A percentile compares a stretch with the other conserved stretches of the same genome.
These are phyloP conservation scores for Aplidium turbinatum DNA, from an alignment of 23 tunicate genomes.

Conservation along the genomic window DNA sequence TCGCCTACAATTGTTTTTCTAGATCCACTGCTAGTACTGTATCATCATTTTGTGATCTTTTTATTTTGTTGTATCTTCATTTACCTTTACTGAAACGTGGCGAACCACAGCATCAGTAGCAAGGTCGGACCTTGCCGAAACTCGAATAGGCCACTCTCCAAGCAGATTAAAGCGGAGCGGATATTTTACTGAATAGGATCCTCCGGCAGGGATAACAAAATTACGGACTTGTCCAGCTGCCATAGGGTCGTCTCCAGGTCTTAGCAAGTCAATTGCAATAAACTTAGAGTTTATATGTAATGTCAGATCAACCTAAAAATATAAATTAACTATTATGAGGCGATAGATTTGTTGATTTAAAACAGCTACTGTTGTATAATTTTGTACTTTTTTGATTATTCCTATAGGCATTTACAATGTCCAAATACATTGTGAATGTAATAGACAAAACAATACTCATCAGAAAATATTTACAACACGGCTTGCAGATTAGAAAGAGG, in stretches of 20 bases:
- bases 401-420: too few relatives aligned
- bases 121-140: background rate
- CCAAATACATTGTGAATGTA: too few relatives aligned
- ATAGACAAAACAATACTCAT: too few relatives aligned
- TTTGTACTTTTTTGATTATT: too few relatives aligned
- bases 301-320: conserved; percentile 7
- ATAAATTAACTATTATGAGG: too few relatives aligned
- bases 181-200: conserved; percentile 21
- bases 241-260: background rate
- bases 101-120: conserved; percentile 17
- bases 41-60: background rate
- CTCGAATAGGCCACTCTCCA: conserved; percentile 32
- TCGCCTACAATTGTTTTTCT: background rate
- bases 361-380: too few relatives aligned
- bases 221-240: conserved; percentile 27
- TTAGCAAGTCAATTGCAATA: background rate
- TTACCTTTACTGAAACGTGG: conserved; percentile 27
- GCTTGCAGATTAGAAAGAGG: too few relatives aligned
- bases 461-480: too few relatives aligned
- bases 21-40: background rate
- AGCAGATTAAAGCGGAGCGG: conserved; percentile 18
- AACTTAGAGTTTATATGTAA: conserved; percentile 19
- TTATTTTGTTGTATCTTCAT: background rate
- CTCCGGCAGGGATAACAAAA: conserved; percentile 28
- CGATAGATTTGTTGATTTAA: too few relatives aligned